These are phyloP conservation scores for Teleiodes luculella DNA, from an alignment of 2,888 invertebrate species.

Conservation along the genomic window DNA sequence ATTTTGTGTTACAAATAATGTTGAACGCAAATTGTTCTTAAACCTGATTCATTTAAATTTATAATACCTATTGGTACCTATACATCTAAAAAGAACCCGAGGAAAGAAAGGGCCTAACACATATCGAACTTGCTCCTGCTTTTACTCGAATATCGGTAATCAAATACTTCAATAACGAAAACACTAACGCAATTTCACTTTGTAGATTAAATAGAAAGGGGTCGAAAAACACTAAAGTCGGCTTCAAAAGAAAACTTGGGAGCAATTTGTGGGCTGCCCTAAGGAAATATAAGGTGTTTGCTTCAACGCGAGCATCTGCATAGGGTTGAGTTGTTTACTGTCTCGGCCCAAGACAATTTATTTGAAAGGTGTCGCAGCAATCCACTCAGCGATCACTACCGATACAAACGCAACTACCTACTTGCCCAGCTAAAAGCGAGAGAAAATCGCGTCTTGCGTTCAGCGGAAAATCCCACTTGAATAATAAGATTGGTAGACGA, in stretches of 20 bases:
- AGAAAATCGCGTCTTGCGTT: neutral
- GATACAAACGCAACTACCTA: constrained; percentile 38
- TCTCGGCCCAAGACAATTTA: constrained; percentile 72
- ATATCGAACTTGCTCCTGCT: neutral
- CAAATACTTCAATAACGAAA: constrained; percentile 20
- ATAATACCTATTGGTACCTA: too few species aligned
- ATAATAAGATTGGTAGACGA: neutral
- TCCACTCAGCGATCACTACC: constrained; percentile 65
- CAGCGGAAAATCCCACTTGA: neutral
- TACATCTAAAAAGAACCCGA: too few species aligned
- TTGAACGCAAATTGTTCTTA: too few species aligned
- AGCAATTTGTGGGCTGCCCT: constrained; percentile 59
- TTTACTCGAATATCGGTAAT: neutral
- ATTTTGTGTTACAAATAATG: too few species aligned
- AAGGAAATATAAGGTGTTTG: constrained; percentile 61
- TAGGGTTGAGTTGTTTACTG: constrained; percentile 70
- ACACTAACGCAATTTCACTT: constrained; percentile 48
- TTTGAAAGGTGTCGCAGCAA: constrained; percentile 77
- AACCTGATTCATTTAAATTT: too few species aligned
- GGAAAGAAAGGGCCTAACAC: neutral
- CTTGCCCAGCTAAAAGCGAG: neutral
- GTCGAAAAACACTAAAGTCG: constrained; percentile 44
- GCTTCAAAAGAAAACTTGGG: constrained; percentile 40
- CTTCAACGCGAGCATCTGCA: constrained; percentile 65
- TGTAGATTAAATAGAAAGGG: constrained; percentile 56